Evolutionary conservation across 2,888 invertebrate species (phyloP).

Genomic region (Apoderus coryli): DNA sequence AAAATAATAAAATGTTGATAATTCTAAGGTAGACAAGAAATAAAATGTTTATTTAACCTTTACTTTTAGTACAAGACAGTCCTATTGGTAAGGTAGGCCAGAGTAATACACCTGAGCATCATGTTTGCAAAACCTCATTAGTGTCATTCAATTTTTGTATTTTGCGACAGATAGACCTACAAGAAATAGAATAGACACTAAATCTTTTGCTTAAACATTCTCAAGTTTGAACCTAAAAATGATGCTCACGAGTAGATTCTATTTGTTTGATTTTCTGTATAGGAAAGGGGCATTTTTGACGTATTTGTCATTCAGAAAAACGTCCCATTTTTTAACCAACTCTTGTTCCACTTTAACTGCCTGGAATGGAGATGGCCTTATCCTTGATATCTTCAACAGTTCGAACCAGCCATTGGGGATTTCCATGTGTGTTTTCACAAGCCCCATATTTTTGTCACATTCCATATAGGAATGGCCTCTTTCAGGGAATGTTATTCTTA

Average conservation of each 20-base stretch:
- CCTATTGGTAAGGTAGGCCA: too few relatives aligned
- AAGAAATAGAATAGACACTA: too few relatives aligned
- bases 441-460: conserved; percentile 9
- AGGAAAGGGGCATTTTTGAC: conserved; percentile 6
- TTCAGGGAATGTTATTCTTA: conserved; percentile 7
- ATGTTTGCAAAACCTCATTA: too few relatives aligned
- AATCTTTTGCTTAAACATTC: too few relatives aligned
- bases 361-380: conserved; percentile 4
- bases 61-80: too few relatives aligned
- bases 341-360: conserved; percentile 3
- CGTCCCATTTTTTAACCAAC: conserved; percentile 6
- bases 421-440: conserved; percentile 3
- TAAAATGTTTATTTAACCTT: too few relatives aligned
- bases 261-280: conserved; percentile 8
- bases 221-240: too few relatives aligned
- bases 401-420: conserved; percentile 2
- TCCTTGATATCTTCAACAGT: conserved; percentile 5
- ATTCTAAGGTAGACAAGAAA: too few relatives aligned
- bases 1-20: too few relatives aligned
- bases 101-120: too few relatives aligned
- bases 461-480: conserved; percentile 9
- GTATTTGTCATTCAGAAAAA: conserved; percentile 5
- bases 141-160: too few relatives aligned
- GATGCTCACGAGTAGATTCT: conserved; percentile 7
- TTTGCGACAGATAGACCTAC: too few relatives aligned